phyloP scores from a whole-genome alignment of 2,797 vertebrate genomes.

The Coendou prehensilis region DNA sequence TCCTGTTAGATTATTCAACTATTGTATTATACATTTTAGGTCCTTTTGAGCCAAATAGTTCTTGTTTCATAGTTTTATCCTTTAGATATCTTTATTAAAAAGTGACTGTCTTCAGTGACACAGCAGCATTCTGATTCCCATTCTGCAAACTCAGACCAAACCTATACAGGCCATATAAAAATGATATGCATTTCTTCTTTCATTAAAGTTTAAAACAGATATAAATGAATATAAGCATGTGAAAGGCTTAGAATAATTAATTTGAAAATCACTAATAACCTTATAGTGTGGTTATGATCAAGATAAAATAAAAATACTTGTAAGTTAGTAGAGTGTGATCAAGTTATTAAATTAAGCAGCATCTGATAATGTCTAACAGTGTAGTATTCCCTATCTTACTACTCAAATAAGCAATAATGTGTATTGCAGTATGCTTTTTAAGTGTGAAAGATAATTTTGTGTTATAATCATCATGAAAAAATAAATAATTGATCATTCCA shows the following conservation, averaged over 20 bases:
- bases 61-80: slow-evolving; percentile 55
- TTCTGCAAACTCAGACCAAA: slow-evolving; percentile 67
- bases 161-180: slow-evolving; percentile 39
- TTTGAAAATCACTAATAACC: slow-evolving; percentile 69
- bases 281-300: slow-evolving; percentile 51
- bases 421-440: slow-evolving; percentile 20
- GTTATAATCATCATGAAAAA: slow-evolving; percentile 5
- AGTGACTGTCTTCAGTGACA: neutral
- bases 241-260: slow-evolving; percentile 77
- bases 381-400: neutral
- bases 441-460: slow-evolving; percentile 34
- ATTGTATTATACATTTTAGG: neutral
- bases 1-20: slow-evolving; percentile 48
- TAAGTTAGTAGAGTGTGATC: neutral
- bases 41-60: slow-evolving; percentile 39
- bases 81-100: slow-evolving; percentile 62
- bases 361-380: slow-evolving; percentile 55
- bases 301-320: slow-evolving; percentile 53
- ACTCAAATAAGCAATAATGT: slow-evolving; percentile 48
- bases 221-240: slow-evolving; percentile 54
- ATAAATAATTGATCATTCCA: slow-evolving; percentile 45
- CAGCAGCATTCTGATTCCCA: slow-evolving; percentile 42
- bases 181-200: slow-evolving; percentile 60
- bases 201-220: slow-evolving; percentile 46
- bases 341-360: slow-evolving; percentile 63